These are phyloP conservation scores for Quadroppia sp. DNA, from an alignment of 2,888 invertebrate genomes.

Conservation along the genomic window DNA sequence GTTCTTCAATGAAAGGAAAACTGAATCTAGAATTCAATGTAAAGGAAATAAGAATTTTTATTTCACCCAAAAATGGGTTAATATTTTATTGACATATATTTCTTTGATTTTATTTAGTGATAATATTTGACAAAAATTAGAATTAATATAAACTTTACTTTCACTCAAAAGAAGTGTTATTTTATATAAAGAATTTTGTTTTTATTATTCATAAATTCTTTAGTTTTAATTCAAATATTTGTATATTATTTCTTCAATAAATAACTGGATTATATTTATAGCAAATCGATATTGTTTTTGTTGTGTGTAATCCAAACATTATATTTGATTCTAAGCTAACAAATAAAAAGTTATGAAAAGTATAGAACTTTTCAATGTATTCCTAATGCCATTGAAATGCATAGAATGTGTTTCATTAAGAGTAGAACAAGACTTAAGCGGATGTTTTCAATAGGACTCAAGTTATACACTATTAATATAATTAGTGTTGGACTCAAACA, in stretches of 20 bases:
- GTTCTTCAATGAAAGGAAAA: not conserved
- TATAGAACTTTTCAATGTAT: too few relatives aligned
- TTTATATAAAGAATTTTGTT: not conserved
- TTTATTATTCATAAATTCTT: not conserved
- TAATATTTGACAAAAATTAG: too few relatives aligned
- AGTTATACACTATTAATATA: not conserved
- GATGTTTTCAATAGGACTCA: constrained; percentile 14
- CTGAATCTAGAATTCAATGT: not conserved
- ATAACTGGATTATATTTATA: not conserved
- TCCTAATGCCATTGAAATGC: too few relatives aligned
- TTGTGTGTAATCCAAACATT: not conserved
- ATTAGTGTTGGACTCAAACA: not conserved
- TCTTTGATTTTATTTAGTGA: too few relatives aligned
- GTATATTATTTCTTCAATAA: not conserved
- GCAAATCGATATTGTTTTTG: not conserved
- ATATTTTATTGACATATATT: not conserved
- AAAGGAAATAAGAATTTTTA: not conserved
- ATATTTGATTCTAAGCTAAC: not conserved
- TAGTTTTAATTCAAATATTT: not conserved
- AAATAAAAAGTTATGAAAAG: not conserved
- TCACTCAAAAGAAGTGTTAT: not conserved
- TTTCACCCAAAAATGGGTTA: not conserved
- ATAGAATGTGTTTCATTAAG: not conserved
- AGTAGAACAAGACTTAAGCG: not conserved
- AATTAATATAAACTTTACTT: too few relatives aligned